A percentile compares a stretch with the other conserved stretches of the same genome.
phyloP scores from a whole-genome alignment of 2,113 vertebrate genomes.

The Acrocephalus arundinaceus region DNA sequence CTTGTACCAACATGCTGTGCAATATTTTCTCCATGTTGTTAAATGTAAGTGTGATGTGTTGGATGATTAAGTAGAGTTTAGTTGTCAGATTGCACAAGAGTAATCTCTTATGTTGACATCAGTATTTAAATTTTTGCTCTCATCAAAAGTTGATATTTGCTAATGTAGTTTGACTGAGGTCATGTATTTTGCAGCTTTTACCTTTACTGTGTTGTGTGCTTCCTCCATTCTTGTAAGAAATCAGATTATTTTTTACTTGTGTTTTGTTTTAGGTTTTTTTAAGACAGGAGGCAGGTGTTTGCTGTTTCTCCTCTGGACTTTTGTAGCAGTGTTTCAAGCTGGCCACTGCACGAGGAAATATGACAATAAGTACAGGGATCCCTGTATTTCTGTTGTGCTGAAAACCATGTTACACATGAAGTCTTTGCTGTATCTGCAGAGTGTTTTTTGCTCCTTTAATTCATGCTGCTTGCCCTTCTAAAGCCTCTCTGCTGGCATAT shows the following conservation, averaged over 20 bases:
- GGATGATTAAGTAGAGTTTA: not conserved
- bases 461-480: not conserved
- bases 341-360: not conserved
- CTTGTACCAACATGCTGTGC: constrained; percentile 91
- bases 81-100: not conserved
- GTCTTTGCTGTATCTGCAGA: not conserved
- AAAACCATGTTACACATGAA: not conserved
- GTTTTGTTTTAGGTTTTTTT: not conserved
- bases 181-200: not conserved
- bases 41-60: constrained; percentile 83
- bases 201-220: not conserved
- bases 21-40: constrained; percentile 91
- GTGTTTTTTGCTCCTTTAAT: not conserved
- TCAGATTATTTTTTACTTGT: not conserved
- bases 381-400: constrained; percentile 1
- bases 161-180: not conserved
- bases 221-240: not conserved
- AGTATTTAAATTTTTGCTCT: not conserved
- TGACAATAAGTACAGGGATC: not conserved
- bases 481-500: not conserved
- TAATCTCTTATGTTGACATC: not conserved
- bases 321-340: not conserved
- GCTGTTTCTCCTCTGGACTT: not conserved
- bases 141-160: not conserved
- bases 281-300: not conserved